Conservation (phyloP, 2,797 vertebrate species). For the Sorex maritimensis region DNA sequence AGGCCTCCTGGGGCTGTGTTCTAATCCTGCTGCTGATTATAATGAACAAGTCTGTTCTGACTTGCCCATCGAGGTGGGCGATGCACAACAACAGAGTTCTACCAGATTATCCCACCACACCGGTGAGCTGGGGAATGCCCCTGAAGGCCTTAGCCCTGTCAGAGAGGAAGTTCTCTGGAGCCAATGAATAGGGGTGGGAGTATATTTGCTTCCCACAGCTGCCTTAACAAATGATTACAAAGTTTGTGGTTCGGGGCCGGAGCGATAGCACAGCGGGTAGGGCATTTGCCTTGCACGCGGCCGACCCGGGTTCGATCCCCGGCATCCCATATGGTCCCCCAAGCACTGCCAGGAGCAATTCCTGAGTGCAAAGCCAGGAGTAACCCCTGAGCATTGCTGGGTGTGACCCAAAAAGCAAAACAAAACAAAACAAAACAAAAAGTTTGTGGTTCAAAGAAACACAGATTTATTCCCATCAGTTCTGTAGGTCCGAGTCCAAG, state of each 20-base stretch:
- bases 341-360: too few species aligned
- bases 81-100: background rate
- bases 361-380: too few species aligned
- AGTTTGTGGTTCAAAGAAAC: background rate
- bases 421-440: too few species aligned
- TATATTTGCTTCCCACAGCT: background rate
- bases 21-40: rapidly evolving
- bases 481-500: background rate
- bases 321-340: too few species aligned
- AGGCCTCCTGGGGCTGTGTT: background rate
- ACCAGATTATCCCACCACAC: background rate
- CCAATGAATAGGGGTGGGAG: background rate
- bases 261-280: too few species aligned
- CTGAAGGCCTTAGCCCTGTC: background rate
- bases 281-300: too few species aligned
- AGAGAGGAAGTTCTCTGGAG: background rate
- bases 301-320: too few species aligned
- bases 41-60: background rate
- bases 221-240: background rate
- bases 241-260: background rate
- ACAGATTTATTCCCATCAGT: background rate
- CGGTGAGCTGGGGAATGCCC: background rate
- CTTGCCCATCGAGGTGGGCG: background rate
- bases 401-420: too few species aligned
- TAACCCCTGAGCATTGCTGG: too few species aligned